These are phyloP conservation scores for Diphyllodes magnificus DNA, from an alignment of 2,113 vertebrate species.

Conservation along the genomic window DNA sequence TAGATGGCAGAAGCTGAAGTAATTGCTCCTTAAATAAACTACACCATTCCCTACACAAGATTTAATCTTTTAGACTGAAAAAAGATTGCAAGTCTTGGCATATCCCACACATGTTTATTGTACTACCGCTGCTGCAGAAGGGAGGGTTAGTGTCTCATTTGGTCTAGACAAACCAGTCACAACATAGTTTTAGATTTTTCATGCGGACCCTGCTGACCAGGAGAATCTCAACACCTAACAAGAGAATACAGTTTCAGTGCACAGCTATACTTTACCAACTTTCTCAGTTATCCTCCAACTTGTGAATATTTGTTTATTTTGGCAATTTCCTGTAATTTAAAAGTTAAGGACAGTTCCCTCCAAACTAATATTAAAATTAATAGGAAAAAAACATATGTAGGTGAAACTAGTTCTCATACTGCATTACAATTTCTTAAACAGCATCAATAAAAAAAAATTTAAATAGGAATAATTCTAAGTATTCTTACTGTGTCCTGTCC, in stretches of 20 bases:
- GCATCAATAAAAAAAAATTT: background rate
- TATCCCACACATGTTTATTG: background rate
- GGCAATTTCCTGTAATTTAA: background rate
- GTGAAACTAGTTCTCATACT: background rate
- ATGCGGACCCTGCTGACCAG: background rate
- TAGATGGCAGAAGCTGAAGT: background rate
- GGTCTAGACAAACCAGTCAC: background rate
- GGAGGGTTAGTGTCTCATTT: background rate
- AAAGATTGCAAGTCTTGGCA: background rate
- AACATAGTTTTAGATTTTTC: background rate
- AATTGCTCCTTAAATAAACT: constrained; percentile 39
- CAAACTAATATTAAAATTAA: background rate
- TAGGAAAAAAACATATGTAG: background rate
- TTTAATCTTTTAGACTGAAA: constrained; percentile 16
- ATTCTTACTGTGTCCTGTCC: background rate
- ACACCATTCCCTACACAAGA: background rate
- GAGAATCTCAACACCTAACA: background rate
- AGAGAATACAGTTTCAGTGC: background rate
- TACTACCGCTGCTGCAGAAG: background rate
- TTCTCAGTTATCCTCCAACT: background rate
- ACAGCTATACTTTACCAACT: background rate
- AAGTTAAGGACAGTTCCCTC: background rate
- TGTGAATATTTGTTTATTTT: background rate
- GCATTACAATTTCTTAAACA: background rate
- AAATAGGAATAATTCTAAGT: background rate